A percentile compares a stretch with the other conserved stretches of the same genome.
These are phyloP conservation scores for Alsophila aescularia DNA, from an alignment of 2,888 invertebrate genomes.

Conservation along the genomic window DNA sequence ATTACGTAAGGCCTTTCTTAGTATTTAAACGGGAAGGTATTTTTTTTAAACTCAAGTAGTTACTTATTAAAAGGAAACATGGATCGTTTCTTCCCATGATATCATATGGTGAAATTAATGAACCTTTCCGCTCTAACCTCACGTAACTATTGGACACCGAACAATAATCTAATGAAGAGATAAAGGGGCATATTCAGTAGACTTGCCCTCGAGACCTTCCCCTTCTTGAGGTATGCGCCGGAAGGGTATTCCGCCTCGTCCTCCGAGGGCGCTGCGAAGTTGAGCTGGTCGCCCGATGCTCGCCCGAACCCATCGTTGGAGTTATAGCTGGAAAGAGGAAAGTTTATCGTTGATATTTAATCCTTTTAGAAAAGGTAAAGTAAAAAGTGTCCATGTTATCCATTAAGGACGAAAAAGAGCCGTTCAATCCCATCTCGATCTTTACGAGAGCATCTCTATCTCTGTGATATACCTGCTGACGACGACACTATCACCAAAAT, in stretches of 20 bases:
- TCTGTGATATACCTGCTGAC: too few species aligned
- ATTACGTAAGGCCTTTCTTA: too few species aligned
- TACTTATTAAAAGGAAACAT: too few species aligned
- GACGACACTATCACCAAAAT: too few species aligned
- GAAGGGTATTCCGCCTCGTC: slow-evolving; percentile 89
- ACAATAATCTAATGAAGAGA: slow-evolving; percentile 34
- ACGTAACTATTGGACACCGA: neutral
- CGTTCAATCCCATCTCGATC: too few species aligned
- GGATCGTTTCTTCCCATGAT: too few species aligned
- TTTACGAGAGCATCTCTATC: too few species aligned
- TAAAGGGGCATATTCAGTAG: slow-evolving; percentile 74
- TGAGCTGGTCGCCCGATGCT: slow-evolving; percentile 79
- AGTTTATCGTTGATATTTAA: neutral
- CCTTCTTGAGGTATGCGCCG: slow-evolving; percentile 86
- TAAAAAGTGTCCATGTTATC: too few species aligned
- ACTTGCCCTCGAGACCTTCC: slow-evolving; percentile 88
- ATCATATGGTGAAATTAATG: too few species aligned
- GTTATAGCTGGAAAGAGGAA: slow-evolving; percentile 75
- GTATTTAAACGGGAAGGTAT: too few species aligned
- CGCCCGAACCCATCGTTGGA: slow-evolving; percentile 80
- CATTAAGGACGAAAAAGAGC: too few species aligned
- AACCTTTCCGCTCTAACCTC: neutral
- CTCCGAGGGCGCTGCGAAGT: slow-evolving; percentile 88
- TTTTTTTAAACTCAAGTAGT: too few species aligned
- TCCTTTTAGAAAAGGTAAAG: neutral